Percentiles rank a stretch among this genome's conserved stretches.
phyloP scores from a whole-genome alignment of 1,140 invertebrate species.

The Ruditapes philippinarum region DNA sequence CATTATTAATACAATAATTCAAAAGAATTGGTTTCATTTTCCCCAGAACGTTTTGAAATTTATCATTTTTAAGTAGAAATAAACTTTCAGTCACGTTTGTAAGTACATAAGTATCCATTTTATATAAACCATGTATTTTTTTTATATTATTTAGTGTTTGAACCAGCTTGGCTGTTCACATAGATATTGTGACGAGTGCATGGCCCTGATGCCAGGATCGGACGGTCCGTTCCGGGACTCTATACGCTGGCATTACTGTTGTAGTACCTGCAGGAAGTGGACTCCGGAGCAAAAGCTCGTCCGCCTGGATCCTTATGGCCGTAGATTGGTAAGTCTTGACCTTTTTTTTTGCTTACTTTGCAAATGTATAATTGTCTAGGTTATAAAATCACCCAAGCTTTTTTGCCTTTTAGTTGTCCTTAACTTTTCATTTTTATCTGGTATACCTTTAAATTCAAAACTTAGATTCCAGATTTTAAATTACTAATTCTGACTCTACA shows the following conservation, averaged over 20 bases:
- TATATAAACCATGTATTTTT: not conserved
- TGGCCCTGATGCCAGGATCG: constrained; percentile 10
- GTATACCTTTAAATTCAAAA: no score
- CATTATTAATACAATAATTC: no score
- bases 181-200: constrained; percentile 52
- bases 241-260: constrained; percentile 40
- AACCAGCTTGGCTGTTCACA: constrained; percentile 41
- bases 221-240: constrained; percentile 55
- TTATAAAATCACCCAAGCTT: no score
- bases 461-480: no score
- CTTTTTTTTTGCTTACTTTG: not conserved
- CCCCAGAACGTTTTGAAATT: no score
- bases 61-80: no score
- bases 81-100: no score
- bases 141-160: constrained; percentile 54
- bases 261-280: not conserved
- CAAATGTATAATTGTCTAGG: no score
- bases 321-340: constrained; percentile 45
- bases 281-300: constrained; percentile 44
- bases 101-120: not conserved
- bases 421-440: no score
- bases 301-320: constrained; percentile 30
- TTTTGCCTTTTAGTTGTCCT: no score
- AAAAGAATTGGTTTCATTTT: no score
- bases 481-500: no score